A percentile compares a stretch with the other conserved stretches of the same genome.
Conservation (phyloP, 2,888 invertebrate species). For the Hypsopygia costalis region DNA sequence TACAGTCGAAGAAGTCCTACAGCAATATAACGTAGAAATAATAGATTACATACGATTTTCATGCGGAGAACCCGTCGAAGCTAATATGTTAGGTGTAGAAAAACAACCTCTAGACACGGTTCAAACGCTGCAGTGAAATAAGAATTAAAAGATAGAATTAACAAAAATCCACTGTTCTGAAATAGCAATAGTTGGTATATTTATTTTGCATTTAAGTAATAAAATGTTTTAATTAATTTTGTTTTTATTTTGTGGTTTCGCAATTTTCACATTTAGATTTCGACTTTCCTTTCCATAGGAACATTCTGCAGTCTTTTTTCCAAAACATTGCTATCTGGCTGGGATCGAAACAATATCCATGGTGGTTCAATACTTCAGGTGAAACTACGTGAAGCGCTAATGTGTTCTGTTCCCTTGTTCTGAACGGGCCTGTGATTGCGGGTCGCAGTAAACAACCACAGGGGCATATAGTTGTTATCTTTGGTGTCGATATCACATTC, state of each 20-base stretch:
- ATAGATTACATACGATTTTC: slow-evolving; percentile 93
- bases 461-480: slow-evolving; percentile 56
- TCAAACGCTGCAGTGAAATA: slow-evolving; percentile 82
- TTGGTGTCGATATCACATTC: slow-evolving; percentile 45
- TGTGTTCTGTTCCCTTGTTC: slow-evolving; percentile 64
- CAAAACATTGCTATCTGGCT: slow-evolving; percentile 83
- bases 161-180: background rate
- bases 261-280: slow-evolving; percentile 49
- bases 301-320: slow-evolving; percentile 87
- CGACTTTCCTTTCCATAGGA: slow-evolving; percentile 79
- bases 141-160: background rate
- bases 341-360: slow-evolving; percentile 78
- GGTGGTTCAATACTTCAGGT: slow-evolving; percentile 74
- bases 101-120: slow-evolving; percentile 79
- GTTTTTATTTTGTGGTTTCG: slow-evolving; percentile 39
- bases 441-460: slow-evolving; percentile 66
- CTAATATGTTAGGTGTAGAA: slow-evolving; percentile 63
- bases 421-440: slow-evolving; percentile 51
- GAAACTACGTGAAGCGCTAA: slow-evolving; percentile 69
- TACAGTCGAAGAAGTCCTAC: slow-evolving; percentile 86
- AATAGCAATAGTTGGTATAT: slow-evolving; percentile 13
- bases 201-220: slow-evolving; percentile 32
- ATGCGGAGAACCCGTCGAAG: slow-evolving; percentile 85
- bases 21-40: slow-evolving; percentile 83
- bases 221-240: slow-evolving; percentile 14